phyloP scores from a whole-genome alignment of 2,888 invertebrate species.

The Loripinus fragilis region DNA sequence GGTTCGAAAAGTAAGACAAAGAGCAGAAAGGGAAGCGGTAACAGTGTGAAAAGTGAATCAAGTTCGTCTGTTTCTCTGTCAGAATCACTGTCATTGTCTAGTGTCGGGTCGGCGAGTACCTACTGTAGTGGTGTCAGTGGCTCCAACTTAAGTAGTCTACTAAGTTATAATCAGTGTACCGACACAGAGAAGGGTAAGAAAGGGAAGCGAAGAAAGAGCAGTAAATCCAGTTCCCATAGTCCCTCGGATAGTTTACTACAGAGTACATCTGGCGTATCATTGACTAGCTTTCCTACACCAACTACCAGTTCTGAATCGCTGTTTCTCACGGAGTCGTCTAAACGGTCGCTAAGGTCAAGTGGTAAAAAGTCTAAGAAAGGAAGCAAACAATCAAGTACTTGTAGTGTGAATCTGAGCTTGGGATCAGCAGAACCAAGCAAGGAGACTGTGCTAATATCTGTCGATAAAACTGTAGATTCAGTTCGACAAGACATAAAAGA shows the following conservation, averaged over 20 bases:
- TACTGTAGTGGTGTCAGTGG: slow-evolving; percentile 11
- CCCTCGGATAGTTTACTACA: not conserved
- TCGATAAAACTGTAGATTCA: slow-evolving; percentile 37
- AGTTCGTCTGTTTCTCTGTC: not conserved
- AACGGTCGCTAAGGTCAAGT: slow-evolving; percentile 20
- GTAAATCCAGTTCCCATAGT: not conserved
- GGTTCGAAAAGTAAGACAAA: not conserved
- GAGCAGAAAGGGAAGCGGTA: not conserved
- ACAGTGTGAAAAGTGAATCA: slow-evolving; percentile 4
- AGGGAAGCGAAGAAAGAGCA: slow-evolving; percentile 11
- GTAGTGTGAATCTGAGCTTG: not conserved
- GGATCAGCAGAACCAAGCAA: slow-evolving; percentile 48
- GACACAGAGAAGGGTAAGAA: not conserved
- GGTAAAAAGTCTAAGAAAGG: slow-evolving; percentile 19
- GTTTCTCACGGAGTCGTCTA: not conserved
- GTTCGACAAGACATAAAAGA: slow-evolving; percentile 49
- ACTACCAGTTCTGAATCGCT: slow-evolving; percentile 55
- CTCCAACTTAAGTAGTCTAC: not conserved
- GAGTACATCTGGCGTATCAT: not conserved
- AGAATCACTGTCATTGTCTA: slow-evolving; percentile 1
- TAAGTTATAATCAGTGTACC: not conserved
- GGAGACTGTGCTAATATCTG: slow-evolving; percentile 46
- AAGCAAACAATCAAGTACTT: slow-evolving; percentile 9
- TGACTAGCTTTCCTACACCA: slow-evolving; percentile 31
- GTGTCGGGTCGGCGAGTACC: not conserved